A percentile compares a stretch with the other conserved stretches of the same genome.
Evolutionary conservation across 2,113 vertebrate species (phyloP).

Genomic region (Thamnaconus septentrionalis): DNA sequence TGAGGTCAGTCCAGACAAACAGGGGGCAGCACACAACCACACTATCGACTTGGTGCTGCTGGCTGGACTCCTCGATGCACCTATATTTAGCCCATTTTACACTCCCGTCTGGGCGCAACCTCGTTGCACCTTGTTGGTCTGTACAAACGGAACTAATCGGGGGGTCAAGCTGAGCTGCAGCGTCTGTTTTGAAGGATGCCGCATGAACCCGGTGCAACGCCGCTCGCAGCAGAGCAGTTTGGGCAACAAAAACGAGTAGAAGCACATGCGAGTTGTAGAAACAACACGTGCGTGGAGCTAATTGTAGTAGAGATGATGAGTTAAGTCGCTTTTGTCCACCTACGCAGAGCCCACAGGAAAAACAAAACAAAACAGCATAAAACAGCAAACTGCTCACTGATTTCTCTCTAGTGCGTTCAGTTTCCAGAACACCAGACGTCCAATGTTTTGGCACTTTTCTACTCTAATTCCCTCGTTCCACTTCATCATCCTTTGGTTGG

Average conservation of each 20-base stretch:
- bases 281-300: too few species aligned
- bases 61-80: neutral
- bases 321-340: too few species aligned
- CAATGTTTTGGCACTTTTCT: constrained; percentile 6
- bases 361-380: neutral
- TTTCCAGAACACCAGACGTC: too few species aligned
- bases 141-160: neutral
- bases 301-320: too few species aligned
- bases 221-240: too few species aligned
- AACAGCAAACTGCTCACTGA: neutral
- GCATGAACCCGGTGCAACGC: neutral
- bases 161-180: too few species aligned
- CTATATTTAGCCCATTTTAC: neutral
- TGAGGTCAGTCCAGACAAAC: too few species aligned
- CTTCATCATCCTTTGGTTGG: constrained; percentile 23
- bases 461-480: constrained; percentile 20
- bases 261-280: too few species aligned
- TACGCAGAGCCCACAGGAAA: too few species aligned
- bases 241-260: too few species aligned
- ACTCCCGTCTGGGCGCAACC: too few species aligned
- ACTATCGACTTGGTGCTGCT: neutral
- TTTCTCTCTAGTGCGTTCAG: constrained; percentile 4
- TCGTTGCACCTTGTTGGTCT: neutral
- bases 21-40: neutral
- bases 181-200: constrained; percentile 2